Evolutionary conservation across 2,888 invertebrate genomes (phyloP).

Genomic region (Melanostoma mellinum): DNA sequence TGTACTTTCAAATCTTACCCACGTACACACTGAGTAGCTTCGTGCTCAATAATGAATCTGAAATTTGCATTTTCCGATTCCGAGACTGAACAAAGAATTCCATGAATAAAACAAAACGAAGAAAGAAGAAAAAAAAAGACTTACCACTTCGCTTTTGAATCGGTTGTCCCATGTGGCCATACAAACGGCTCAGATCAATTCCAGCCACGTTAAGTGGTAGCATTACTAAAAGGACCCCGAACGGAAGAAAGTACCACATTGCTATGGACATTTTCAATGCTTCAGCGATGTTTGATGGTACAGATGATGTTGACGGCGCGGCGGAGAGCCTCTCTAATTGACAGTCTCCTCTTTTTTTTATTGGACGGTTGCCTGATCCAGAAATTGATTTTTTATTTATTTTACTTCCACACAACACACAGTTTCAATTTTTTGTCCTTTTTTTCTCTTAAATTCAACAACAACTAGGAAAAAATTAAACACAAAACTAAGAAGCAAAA

Average conservation of each 20-base stretch:
- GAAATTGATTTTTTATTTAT: slow-evolving; percentile 40
- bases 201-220: slow-evolving; percentile 87
- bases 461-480: background rate
- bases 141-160: slow-evolving; percentile 82
- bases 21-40: background rate
- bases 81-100: background rate
- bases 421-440: too few relatives aligned
- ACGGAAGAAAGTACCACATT: slow-evolving; percentile 82
- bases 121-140: slow-evolving; percentile 66
- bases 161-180: slow-evolving; percentile 86
- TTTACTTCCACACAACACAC: background rate
- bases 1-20: background rate
- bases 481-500: background rate
- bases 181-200: slow-evolving; percentile 91
- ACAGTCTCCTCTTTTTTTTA: background rate
- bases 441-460: too few relatives aligned
- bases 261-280: slow-evolving; percentile 66
- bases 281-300: slow-evolving; percentile 14
- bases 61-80: background rate
- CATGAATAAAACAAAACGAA: slow-evolving; percentile 14
- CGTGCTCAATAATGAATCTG: background rate
- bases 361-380: background rate
- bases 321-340: slow-evolving; percentile 21
- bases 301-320: background rate
- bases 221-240: slow-evolving; percentile 86